Base-by-base conservation (phyloP, 2,888 invertebrate genomes). In the Mythimna albipuncta region DNA sequence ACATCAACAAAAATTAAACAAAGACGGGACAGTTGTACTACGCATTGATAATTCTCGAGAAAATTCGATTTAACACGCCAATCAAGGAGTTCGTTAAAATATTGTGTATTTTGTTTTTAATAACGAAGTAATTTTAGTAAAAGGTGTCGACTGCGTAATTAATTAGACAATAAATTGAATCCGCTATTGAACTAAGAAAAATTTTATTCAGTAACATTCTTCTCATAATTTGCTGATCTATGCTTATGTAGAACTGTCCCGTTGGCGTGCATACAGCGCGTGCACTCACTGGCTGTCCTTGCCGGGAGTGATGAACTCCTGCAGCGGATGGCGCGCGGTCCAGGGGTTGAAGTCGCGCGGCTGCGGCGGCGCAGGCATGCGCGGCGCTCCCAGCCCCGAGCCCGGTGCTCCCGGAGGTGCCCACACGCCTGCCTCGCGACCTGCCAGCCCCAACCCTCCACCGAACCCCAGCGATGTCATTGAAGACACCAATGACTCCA, bases 291-390 rank as follows among this genome's bases (percentile, higher is more conserved):
- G 88, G 63, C 84, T 80, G 64, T 88, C 79, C 87, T 92, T 90
- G 76, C 82, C 87, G 75, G 89, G 90, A 69, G 91, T 86, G 81
- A 94, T 91, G 88, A 94, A 93, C 88, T 92, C 94, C 80, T 93
- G 92, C 82, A 95, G 90, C 78, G 95, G 96, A 76, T 94, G 93
- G 41, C 90, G 91, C 70, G 93, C 91, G 10, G 95, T 95, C 95
- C 95, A 96, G 16, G 94, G 94, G 89, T 96, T 95, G 90, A 94
- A 96, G 87, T 93, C 92, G 44, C 85, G 87, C 66, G 89, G 80
- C 69, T 86, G 84, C 63, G 87, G 87, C 55, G 83, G 78, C 67
- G 77, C 77, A 54, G 85, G 83, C 70, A 77, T 63, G 76, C 83
- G 82, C 67, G 84, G 81, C 38, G 87, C 69, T 59, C 72, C 67